Base-by-base conservation (phyloP, 2,113 vertebrate genomes). In the Tyto alba region DNA sequence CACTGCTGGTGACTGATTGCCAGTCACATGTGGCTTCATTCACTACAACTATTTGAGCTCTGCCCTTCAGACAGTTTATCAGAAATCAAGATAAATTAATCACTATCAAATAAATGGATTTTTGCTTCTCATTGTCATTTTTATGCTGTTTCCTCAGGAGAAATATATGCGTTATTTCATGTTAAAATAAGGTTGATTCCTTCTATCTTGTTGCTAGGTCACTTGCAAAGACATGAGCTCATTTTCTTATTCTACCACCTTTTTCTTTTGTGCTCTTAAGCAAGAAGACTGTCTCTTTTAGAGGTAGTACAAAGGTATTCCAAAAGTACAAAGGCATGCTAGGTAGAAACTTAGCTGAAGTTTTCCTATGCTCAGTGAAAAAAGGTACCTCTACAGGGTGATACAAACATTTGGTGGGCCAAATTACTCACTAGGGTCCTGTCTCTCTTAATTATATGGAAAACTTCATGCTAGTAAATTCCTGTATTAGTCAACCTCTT, bases 1-100 rank as follows among this genome's bases (percentile, higher is more conserved):
- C 27, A 38, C 17, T 0, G 1, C 5, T 41, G 11, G 21, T 52
- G 26, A 32, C 34, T 27, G 32, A 41, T 63, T 0, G 0, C 45
- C 14, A 38, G 57, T 43, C 41, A 78, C 32, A 43, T 72, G n/a
- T 55, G 56, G 20, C 13, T 9, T 76, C 27, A 78, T 64, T 57
- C 22, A 8, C 45, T 76, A 71, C 43, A 78, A 32, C 9, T 1
- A 8, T 76, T 63, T 75, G 53, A 68, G 27, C 13, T 71, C 63
- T 71, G 36, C 26, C 12, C 5, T 64, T 90, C 26, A 43, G 41
- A 3, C 36, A 45, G 57, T 85, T 85, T 56, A 57, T 36, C 18
- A 72, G 50, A 89, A 85, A 57, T 75, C 14, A 75, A 69, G 25
- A 52, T 41, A 53, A 80, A 85, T 50, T 12, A 43, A 45, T 43